Base-by-base conservation (phyloP, 1,140 invertebrate species). In the Macrosteles quadrilineatus region DNA sequence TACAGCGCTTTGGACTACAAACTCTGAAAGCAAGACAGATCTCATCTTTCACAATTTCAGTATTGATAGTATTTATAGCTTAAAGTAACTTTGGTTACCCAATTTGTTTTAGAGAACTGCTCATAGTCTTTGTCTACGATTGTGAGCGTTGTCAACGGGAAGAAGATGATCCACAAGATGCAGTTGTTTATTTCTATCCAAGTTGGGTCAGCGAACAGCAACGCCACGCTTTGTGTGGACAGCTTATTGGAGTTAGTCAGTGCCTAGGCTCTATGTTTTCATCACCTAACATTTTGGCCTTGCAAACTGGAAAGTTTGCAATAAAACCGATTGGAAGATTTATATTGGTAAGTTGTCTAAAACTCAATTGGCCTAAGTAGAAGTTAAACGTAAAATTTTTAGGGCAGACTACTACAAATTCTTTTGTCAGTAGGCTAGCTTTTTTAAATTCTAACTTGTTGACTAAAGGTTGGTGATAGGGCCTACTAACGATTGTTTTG, bases 101-200 rank as follows among this genome's bases (percentile, higher is more conserved):
- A n/a, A n/a, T n/a, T n/a, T 70, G 68, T 85, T 84, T 43, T 77
- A 93, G 90, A 80, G 91, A 94, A 84, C 91, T 93, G 81, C 89
- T 92, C 85, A 93, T 95, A 81, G 88, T 94, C 69, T 94, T 95
- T 83, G 86, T 94, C 55, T 95, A 94, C 74, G 92, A 94, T 81
- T 91, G 88, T n/a, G 83, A 88, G 76, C 86, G 85, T 75, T 89
- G 91, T 77, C 84, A 86, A 74, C 84, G 85, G 40, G 92, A 94
- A 79, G 90, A 91, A 71, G 92, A 94, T 80, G 92, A 95, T 81
- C 91, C 91, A n/a, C 88, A 90, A 63, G 86, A 91, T 59, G 91
- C 92, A 19, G 89, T 95, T 63, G 81, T 94, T n/a, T 95, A 94
- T 77, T 95, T 94, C 80, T 90, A 94, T 81, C 93, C 93, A 1